These are phyloP conservation scores for Cardiocondyla obscurior DNA, from an alignment of 1,140 invertebrate genomes.

Conservation along the genomic window DNA sequence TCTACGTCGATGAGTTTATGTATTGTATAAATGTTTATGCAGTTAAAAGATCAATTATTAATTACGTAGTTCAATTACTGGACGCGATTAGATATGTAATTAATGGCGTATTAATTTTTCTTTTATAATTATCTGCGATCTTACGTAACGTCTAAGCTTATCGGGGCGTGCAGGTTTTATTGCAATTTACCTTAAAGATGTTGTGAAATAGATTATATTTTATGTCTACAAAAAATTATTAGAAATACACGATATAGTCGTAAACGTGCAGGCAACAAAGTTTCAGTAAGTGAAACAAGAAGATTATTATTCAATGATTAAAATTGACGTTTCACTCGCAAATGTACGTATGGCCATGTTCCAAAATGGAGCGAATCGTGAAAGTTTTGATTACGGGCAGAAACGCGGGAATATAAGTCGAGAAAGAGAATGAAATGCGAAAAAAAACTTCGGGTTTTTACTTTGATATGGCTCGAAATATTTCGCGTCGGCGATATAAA, in stretches of 20 bases:
- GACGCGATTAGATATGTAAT: neutral
- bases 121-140: neutral
- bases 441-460: neutral
- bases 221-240: neutral
- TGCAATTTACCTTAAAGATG: neutral
- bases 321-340: neutral
- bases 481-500: neutral
- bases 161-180: neutral
- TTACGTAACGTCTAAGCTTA: constrained; percentile 2
- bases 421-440: neutral
- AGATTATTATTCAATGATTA: neutral
- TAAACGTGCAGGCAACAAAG: neutral
- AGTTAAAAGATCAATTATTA: neutral
- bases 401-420: neutral
- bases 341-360: neutral
- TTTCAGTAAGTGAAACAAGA: neutral
- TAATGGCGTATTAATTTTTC: no score
- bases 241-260: neutral
- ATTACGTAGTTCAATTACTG: neutral
- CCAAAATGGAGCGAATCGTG: constrained; percentile 1
- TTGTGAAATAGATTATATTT: neutral
- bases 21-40: neutral
- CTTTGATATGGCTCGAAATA: neutral
- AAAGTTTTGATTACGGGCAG: constrained; percentile 18
- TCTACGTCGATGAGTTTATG: constrained; percentile 1